Conservation (phyloP, 2,113 vertebrate species). For the Tetrao urogallus region DNA sequence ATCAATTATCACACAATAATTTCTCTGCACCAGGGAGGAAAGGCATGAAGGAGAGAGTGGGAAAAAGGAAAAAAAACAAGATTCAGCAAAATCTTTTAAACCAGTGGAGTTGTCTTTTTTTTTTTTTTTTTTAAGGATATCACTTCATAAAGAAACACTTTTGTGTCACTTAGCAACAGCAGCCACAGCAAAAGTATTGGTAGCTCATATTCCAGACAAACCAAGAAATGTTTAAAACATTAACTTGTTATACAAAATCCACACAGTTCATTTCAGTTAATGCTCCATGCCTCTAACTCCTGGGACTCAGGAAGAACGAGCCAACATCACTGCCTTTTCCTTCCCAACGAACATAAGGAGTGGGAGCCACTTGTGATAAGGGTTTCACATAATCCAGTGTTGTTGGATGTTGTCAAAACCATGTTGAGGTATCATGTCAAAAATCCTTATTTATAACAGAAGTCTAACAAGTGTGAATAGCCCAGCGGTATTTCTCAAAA, state of each 20-base stretch:
- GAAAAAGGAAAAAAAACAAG: not conserved
- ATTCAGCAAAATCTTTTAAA: slow-evolving; percentile 32
- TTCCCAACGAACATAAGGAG: not conserved
- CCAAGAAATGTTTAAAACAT: slow-evolving; percentile 39
- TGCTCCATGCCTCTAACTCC: not conserved
- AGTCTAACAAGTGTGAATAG: not conserved
- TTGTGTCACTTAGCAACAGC: slow-evolving; percentile 33
- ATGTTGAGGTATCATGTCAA: not conserved
- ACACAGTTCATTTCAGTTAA: not conserved
- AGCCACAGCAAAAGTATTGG: slow-evolving; percentile 6
- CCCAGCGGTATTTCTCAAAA: not conserved
- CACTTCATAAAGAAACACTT: slow-evolving; percentile 27
- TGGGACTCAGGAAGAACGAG: not conserved
- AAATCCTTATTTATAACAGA: not conserved
- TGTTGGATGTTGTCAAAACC: not conserved
- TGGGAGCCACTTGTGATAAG: not conserved
- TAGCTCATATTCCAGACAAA: slow-evolving; percentile 34
- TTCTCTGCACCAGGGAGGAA: not conserved
- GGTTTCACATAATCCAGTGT: not conserved
- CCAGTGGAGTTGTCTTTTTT: not conserved
- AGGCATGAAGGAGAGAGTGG: not conserved
- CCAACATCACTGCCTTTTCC: not conserved
- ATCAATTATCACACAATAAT: not conserved
- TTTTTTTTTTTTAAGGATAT: not conserved
- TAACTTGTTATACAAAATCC: slow-evolving; percentile 23